These are phyloP conservation scores for Rhinogobio ventralis DNA, from an alignment of 2,797 vertebrate genomes.

Conservation along the genomic window DNA sequence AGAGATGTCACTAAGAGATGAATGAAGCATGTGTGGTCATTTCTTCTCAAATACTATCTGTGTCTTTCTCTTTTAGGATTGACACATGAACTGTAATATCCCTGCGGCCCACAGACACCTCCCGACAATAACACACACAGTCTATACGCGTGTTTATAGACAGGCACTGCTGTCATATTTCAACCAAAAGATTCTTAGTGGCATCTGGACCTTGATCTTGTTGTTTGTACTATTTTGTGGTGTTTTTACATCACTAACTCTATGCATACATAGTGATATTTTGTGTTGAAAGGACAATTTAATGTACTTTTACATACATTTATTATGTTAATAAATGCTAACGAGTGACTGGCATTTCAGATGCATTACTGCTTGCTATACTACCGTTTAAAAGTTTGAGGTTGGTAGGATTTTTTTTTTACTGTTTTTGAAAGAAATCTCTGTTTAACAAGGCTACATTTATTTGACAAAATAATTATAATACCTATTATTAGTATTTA, in stretches of 20 bases:
- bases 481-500: background rate
- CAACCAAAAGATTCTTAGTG: background rate
- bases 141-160: background rate
- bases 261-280: background rate
- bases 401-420: background rate
- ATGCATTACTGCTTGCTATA: background rate
- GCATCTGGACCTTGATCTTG: slow-evolving; percentile 19
- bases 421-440: background rate
- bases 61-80: slow-evolving; percentile 47
- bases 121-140: slow-evolving; percentile 18
- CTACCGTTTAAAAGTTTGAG: background rate
- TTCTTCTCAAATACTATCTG: slow-evolving; percentile 38
- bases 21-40: slow-evolving; percentile 44
- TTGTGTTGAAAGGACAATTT: background rate
- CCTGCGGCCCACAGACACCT: slow-evolving; percentile 23
- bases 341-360: background rate
- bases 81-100: slow-evolving; percentile 49
- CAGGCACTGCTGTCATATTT: slow-evolving; percentile 6
- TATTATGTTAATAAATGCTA: background rate
- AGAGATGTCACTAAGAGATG: slow-evolving; percentile 34
- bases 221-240: background rate
- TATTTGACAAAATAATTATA: background rate
- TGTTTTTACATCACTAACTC: background rate
- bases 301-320: background rate
- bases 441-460: background rate